phyloP scores from a whole-genome alignment of 1,140 invertebrate species.

The Megalonaias nervosa region DNA sequence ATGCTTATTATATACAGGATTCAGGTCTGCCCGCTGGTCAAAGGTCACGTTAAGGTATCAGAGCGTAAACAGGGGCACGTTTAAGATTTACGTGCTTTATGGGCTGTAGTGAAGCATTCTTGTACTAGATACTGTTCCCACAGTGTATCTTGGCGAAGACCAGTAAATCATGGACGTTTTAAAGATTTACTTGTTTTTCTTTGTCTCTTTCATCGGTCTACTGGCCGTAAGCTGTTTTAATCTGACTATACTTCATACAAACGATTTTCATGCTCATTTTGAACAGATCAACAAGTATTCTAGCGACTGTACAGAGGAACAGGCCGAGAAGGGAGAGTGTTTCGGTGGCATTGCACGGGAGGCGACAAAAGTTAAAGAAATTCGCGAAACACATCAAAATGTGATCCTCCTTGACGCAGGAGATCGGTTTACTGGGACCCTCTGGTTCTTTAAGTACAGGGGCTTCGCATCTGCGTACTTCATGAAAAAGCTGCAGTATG shows the following conservation, averaged over 20 bases:
- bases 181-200: no score
- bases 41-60: no score
- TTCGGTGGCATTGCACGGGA: slow-evolving; percentile 87
- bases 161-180: no score
- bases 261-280: slow-evolving; percentile 91
- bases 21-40: no score
- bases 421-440: slow-evolving; percentile 90
- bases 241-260: slow-evolving; percentile 87
- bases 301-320: slow-evolving; percentile 75
- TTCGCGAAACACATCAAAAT: slow-evolving; percentile 71
- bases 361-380: slow-evolving; percentile 67
- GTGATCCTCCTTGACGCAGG: slow-evolving; percentile 88
- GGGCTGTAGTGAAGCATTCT: no score
- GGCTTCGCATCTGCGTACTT: slow-evolving; percentile 84
- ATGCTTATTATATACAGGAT: no score
- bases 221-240: slow-evolving; percentile 6
- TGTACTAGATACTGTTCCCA: no score
- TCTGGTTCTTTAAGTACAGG: slow-evolving; percentile 86
- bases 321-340: slow-evolving; percentile 76
- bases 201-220: no score
- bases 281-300: slow-evolving; percentile 81
- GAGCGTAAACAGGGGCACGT: no score
- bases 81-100: no score
- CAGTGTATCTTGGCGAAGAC: no score
- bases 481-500: slow-evolving; percentile 83